Evolutionary conservation across 2,797 vertebrate genomes (phyloP).

Genomic region (Spatula versicolor): DNA sequence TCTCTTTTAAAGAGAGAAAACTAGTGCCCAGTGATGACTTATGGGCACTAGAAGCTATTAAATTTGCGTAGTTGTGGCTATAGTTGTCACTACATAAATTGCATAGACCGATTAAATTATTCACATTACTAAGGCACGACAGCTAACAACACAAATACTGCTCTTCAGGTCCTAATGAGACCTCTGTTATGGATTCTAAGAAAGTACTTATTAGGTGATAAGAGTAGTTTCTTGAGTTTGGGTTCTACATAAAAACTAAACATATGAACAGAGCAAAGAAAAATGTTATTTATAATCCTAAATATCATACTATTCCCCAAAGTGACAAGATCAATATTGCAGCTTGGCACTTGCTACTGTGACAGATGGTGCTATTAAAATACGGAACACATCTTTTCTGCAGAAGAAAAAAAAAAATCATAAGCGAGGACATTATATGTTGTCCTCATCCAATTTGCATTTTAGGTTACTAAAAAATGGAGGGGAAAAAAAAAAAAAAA

Average conservation of each 20-base stretch:
- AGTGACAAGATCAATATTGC: conserved; percentile 81
- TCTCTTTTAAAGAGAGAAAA: not conserved
- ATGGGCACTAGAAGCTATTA: not conserved
- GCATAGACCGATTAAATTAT: not conserved
- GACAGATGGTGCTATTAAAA: conserved; percentile 79
- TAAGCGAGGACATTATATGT: not conserved
- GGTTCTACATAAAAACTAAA: conserved; percentile 45
- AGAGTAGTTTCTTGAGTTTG: conserved; percentile 25
- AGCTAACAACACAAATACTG: not conserved
- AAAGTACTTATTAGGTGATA: conserved; percentile 1
- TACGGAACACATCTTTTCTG: conserved; percentile 55
- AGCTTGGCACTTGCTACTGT: conserved; percentile 60
- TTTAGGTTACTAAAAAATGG: not conserved
- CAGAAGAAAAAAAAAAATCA: not conserved
- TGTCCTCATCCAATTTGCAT: conserved; percentile 41
- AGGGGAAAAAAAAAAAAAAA: not conserved
- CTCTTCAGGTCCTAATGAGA: not conserved
- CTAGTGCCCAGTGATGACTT: not conserved
- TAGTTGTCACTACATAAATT: not conserved
- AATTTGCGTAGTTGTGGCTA: not conserved
- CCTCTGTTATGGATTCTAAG: not conserved
- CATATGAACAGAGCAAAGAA: conserved; percentile 55
- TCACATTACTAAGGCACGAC: not conserved
- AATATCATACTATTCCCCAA: conserved; percentile 77
- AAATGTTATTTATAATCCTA: conserved; percentile 78